Evolutionary conservation across 2,113 vertebrate species (phyloP).

Genomic region (Phyllopteryx taeniolatus): DNA sequence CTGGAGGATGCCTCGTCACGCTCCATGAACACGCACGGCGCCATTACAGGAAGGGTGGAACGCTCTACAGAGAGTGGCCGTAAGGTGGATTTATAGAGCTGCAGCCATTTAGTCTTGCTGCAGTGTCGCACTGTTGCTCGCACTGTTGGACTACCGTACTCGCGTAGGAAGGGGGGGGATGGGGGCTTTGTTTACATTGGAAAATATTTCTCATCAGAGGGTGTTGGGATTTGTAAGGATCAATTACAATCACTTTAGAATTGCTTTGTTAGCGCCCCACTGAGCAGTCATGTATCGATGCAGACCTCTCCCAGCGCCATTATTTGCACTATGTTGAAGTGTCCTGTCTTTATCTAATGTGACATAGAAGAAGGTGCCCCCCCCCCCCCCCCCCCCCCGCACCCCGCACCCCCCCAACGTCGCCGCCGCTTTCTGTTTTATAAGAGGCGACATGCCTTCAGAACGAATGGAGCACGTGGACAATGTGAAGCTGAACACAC

Average conservation of each 20-base stretch:
- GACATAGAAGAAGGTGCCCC: slow-evolving; percentile 29
- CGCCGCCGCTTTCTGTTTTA: slow-evolving; percentile 26
- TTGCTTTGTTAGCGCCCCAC: not conserved
- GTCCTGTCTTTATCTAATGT: slow-evolving; percentile 26
- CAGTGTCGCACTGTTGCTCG: slow-evolving; percentile 41
- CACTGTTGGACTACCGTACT: slow-evolving; percentile 16
- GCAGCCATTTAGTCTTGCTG: slow-evolving; percentile 34
- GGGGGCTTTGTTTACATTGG: not conserved
- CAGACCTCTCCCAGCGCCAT: slow-evolving; percentile 34
- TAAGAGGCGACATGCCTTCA: slow-evolving; percentile 14
- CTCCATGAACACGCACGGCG: slow-evolving; percentile 17
- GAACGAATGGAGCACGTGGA: slow-evolving; percentile 7
- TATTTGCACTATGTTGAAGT: slow-evolving; percentile 16
- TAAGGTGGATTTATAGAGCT: slow-evolving; percentile 38
- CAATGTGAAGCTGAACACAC: slow-evolving; percentile 13
- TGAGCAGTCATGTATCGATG: slow-evolving; percentile 9
- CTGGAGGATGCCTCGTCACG: slow-evolving; percentile 17
- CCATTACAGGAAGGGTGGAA: slow-evolving; percentile 28
- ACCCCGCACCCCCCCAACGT: slow-evolving; percentile 4
- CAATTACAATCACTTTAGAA: slow-evolving; percentile 1
- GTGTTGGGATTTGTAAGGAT: slow-evolving; percentile 34
- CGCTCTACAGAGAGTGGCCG: slow-evolving; percentile 25
- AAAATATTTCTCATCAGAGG: slow-evolving; percentile 18
- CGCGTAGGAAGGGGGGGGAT: not conserved
- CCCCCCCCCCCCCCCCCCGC: not conserved